These are phyloP conservation scores for Lysandra bellargus DNA, from an alignment of 2,888 invertebrate species.

Conservation along the genomic window DNA sequence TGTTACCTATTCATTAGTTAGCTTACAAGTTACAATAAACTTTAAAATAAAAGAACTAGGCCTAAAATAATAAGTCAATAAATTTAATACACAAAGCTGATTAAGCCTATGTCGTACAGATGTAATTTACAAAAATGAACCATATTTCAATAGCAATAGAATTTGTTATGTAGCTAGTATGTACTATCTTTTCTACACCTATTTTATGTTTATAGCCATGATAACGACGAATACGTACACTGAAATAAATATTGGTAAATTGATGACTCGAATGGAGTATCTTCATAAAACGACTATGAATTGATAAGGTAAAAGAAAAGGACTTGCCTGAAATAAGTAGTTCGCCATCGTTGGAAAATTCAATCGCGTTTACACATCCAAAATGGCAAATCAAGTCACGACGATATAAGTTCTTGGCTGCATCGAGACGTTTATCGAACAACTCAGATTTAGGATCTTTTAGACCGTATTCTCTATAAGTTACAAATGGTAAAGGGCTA, in stretches of 20 bases:
- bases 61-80: neutral
- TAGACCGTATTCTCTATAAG: conserved; percentile 82
- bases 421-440: conserved; percentile 82
- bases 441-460: conserved; percentile 81
- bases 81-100: neutral
- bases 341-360: conserved; percentile 94
- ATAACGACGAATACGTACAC: neutral
- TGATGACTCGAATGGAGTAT: neutral
- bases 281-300: neutral
- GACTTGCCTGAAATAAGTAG: conserved; percentile 90
- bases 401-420: conserved; percentile 88
- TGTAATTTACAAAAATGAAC: neutral
- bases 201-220: neutral
- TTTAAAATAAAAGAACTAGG: neutral
- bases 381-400: conserved; percentile 93
- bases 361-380: conserved; percentile 98
- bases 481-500: conserved; percentile 82
- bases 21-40: neutral
- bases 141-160: neutral
- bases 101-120: no score
- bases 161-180: neutral
- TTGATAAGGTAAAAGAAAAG: conserved; percentile 42
- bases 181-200: neutral
- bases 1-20: neutral
- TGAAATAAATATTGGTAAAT: neutral